Percentiles rank a stretch among this genome's conserved stretches.
phyloP scores from a whole-genome alignment of 2,888 invertebrate genomes.

The Strigamia transsilvanica region DNA sequence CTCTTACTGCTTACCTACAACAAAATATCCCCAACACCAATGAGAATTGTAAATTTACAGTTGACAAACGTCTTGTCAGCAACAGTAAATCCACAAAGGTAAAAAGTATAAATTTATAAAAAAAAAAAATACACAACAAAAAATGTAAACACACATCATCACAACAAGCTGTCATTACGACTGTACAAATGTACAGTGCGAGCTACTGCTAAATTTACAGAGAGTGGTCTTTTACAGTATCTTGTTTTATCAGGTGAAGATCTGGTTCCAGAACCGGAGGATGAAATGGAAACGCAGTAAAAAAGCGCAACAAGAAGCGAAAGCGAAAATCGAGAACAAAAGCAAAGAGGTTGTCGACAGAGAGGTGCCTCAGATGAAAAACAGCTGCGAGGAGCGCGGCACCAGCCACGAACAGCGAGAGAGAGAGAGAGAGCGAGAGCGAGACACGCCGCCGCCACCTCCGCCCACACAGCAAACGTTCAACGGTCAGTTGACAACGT shows the following conservation, averaged over 20 bases:
- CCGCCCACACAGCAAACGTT: conserved; percentile 29
- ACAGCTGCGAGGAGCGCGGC: conserved; percentile 4
- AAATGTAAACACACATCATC: too few relatives aligned
- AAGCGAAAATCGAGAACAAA: conserved; percentile 69
- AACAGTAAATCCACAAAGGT: too few relatives aligned
- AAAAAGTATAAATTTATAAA: too few relatives aligned
- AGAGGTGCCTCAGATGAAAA: conserved; percentile 29
- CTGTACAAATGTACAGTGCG: too few relatives aligned
- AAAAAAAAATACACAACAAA: too few relatives aligned
- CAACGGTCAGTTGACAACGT: conserved; percentile 55
- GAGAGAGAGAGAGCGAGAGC: too few relatives aligned
- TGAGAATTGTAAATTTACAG: too few relatives aligned
- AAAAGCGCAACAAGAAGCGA: conserved; percentile 82
- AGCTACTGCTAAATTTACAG: background rate
- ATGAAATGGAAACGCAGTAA: conserved; percentile 99
- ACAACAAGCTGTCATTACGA: too few relatives aligned
- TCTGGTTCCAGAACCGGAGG: conserved; percentile 98
- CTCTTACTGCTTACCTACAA: too few relatives aligned
- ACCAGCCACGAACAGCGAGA: conserved; percentile 22
- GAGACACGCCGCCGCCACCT: conserved; percentile 2
- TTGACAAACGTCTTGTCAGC: too few relatives aligned
- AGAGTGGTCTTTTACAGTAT: background rate
- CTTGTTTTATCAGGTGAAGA: conserved; percentile 80
- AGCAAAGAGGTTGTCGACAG: conserved; percentile 56
- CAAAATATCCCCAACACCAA: too few relatives aligned